phyloP scores from a whole-genome alignment of 2,797 vertebrate genomes.

The Nyctalus aviator region DNA sequence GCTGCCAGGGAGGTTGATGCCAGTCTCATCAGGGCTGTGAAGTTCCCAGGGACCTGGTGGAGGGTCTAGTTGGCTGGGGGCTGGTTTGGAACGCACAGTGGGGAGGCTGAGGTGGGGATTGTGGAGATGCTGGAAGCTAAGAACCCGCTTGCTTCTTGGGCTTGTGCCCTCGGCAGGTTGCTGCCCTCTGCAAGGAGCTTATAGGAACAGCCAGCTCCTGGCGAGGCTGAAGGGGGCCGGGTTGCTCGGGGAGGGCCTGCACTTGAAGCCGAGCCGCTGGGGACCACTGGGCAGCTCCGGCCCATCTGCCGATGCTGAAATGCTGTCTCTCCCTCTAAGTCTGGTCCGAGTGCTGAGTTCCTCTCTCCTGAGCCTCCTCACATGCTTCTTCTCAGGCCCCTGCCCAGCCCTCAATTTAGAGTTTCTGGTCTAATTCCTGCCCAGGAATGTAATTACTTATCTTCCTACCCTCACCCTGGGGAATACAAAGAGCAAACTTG shows the following conservation, averaged over 20 bases:
- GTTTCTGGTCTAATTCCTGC: constrained; percentile 74
- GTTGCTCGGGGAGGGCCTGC: neutral
- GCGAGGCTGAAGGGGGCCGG: neutral
- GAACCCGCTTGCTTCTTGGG: accelerated
- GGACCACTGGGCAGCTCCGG: neutral
- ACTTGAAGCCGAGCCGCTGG: accelerated
- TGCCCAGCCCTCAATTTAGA: neutral
- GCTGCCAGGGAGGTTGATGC: neutral
- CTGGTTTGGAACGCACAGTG: neutral
- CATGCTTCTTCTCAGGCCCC: neutral
- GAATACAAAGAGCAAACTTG: constrained; percentile 47
- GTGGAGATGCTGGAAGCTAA: neutral
- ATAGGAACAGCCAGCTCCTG: neutral
- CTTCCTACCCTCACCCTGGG: neutral
- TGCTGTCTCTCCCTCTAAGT: neutral
- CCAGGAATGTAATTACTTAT: constrained; percentile 27
- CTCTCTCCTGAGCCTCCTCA: neutral
- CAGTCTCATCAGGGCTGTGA: neutral
- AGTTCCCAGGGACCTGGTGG: neutral
- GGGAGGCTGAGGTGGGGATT: neutral
- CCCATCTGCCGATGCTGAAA: neutral
- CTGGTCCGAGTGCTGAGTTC: neutral
- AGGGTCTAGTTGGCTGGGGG: neutral
- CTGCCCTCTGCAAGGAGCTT: neutral
- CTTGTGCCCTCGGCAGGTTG: neutral